A percentile compares a stretch with the other conserved stretches of the same genome.
phyloP scores from a whole-genome alignment of 2,797 vertebrate genomes.

The Falco peregrinus region DNA sequence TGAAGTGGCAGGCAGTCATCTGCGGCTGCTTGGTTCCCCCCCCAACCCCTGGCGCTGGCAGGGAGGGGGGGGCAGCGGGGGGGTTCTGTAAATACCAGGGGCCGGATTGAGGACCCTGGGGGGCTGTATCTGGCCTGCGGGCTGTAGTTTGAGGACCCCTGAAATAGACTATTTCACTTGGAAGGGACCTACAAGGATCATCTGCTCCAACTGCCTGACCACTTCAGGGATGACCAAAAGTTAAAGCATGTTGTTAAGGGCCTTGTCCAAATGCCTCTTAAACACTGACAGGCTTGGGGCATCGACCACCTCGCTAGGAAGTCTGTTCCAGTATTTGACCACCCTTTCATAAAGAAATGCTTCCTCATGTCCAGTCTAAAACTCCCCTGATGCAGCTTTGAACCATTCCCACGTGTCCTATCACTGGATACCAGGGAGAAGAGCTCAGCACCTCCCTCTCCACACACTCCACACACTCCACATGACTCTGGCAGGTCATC shows the following conservation, averaged over 20 bases:
- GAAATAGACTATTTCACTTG: not conserved
- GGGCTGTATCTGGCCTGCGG: no score
- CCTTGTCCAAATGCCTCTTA: not conserved
- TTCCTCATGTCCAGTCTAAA: not conserved
- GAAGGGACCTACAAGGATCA: not conserved
- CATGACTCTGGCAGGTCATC: no score
- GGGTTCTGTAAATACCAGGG: no score
- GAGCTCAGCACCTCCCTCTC: no score
- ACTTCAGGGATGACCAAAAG: not conserved
- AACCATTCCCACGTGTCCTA: not conserved
- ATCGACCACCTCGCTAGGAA: not conserved
- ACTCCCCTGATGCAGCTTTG: rapidly evolving
- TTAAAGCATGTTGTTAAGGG: not conserved
- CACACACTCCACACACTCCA: no score
- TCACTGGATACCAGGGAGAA: rapidly evolving
- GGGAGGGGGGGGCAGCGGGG: no score
- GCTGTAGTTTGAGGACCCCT: no score
- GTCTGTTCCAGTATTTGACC: not conserved
- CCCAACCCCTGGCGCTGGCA: no score
- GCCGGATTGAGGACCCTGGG: no score
- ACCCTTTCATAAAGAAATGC: not conserved
- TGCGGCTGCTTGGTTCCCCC: no score
- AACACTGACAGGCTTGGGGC: not conserved
- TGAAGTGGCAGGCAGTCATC: no score
- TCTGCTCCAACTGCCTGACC: not conserved